These are phyloP conservation scores for Pelusios castaneus DNA, from an alignment of 2,113 vertebrate species.

Conservation along the genomic window DNA sequence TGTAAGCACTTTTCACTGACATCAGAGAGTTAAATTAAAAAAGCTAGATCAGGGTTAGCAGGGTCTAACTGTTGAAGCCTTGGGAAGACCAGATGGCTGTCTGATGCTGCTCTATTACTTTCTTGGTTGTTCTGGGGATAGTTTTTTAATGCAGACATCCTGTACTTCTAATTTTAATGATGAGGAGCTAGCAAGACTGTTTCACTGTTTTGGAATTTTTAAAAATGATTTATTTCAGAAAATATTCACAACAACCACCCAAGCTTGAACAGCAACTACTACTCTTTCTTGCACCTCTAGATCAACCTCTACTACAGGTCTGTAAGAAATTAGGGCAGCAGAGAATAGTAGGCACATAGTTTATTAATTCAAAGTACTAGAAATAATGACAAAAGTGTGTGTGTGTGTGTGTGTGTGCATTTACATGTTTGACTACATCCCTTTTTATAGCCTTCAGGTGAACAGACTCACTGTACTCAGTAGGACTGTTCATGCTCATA, in stretches of 20 bases:
- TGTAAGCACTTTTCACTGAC: conserved; percentile 38
- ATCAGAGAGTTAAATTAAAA: conserved; percentile 61
- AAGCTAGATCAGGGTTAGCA: conserved; percentile 42
- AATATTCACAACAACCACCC: accelerated
- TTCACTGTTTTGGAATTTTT: not conserved
- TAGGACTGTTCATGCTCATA: not conserved
- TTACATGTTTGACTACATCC: not conserved
- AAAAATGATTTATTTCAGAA: not conserved
- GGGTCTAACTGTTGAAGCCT: not conserved
- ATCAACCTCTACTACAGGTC: not conserved
- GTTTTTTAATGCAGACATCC: not conserved
- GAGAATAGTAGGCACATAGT: not conserved
- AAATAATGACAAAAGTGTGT: not conserved
- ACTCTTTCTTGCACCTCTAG: not conserved
- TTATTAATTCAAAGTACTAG: not conserved
- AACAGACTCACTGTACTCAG: not conserved
- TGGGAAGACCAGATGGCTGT: conserved; percentile 34
- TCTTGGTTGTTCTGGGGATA: conserved; percentile 11
- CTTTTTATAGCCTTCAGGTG: not conserved
- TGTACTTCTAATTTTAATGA: not conserved
- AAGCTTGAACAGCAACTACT: not conserved
- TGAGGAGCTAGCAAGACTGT: not conserved
- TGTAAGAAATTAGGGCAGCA: not conserved
- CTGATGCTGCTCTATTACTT: not conserved
- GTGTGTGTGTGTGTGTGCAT: not conserved